A percentile compares a stretch with the other conserved stretches of the same genome.
These are phyloP conservation scores for Megalonaias nervosa DNA, from an alignment of 1,140 invertebrate genomes.

Conservation along the genomic window DNA sequence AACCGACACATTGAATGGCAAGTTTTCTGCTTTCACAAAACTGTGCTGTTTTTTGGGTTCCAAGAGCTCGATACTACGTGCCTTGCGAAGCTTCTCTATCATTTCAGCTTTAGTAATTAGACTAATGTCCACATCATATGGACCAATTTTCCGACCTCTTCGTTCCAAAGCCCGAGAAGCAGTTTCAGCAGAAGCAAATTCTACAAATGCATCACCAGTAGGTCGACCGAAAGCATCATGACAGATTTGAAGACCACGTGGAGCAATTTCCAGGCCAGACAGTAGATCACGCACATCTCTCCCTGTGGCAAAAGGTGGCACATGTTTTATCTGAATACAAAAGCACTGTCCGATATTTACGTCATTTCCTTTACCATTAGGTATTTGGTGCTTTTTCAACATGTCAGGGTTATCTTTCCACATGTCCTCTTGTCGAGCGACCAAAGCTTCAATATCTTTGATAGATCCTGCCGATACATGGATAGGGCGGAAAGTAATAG, in stretches of 20 bases:
- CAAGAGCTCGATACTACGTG: slow-evolving; percentile 21
- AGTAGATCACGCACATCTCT: slow-evolving; percentile 26
- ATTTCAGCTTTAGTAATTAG: slow-evolving; percentile 78
- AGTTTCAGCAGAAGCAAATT: slow-evolving; percentile 82
- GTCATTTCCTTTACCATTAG: slow-evolving; percentile 4
- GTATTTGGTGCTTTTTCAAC: neutral
- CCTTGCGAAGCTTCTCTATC: slow-evolving; percentile 52
- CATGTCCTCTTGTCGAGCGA: slow-evolving; percentile 1
- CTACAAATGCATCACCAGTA: slow-evolving; percentile 85
- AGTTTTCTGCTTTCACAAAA: slow-evolving; percentile 76
- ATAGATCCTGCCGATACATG: slow-evolving; percentile 43
- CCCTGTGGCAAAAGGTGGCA: slow-evolving; percentile 14
- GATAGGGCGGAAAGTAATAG: slow-evolving; percentile 60
- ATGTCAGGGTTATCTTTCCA: slow-evolving; percentile 1
- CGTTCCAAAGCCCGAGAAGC: slow-evolving; percentile 76
- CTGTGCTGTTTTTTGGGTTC: slow-evolving; percentile 23
- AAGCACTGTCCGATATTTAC: neutral
- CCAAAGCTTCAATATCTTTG: slow-evolving; percentile 36
- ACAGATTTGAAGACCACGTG: slow-evolving; percentile 20
- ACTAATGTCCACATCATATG: slow-evolving; percentile 76
- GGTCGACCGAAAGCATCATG: slow-evolving; percentile 33
- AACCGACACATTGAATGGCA: slow-evolving; percentile 87
- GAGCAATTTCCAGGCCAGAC: slow-evolving; percentile 21
- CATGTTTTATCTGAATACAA: slow-evolving; percentile 24
- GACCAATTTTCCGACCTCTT: slow-evolving; percentile 36